A percentile compares a stretch with the other conserved stretches of the same genome.
These are phyloP conservation scores for Pheosia gnoma DNA, from an alignment of 2,888 invertebrate species.

Conservation along the genomic window DNA sequence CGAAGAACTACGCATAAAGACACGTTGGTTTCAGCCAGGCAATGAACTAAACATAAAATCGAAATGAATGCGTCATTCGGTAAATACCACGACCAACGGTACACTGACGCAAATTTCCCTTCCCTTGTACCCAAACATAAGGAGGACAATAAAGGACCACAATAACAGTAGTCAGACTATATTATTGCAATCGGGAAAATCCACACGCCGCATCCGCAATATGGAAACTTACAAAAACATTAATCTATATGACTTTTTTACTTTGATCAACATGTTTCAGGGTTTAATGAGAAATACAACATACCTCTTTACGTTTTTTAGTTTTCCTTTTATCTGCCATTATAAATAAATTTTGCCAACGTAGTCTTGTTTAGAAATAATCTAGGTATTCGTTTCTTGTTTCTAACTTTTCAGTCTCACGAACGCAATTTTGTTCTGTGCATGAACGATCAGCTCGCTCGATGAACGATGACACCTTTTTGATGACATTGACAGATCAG, in stretches of 20 bases:
- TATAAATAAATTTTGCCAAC: slow-evolving; percentile 64
- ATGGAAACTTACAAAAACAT: slow-evolving; percentile 31
- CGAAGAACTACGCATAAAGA: slow-evolving; percentile 56
- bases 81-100: slow-evolving; percentile 34
- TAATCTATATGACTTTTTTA: slow-evolving; percentile 11
- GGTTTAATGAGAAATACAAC: slow-evolving; percentile 23
- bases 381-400: slow-evolving; percentile 37
- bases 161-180: slow-evolving; percentile 16
- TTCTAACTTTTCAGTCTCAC: slow-evolving; percentile 31
- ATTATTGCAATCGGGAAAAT: slow-evolving; percentile 28
- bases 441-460: no score
- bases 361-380: slow-evolving; percentile 44
- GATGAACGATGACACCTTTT: slow-evolving; percentile 24
- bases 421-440: slow-evolving; percentile 10
- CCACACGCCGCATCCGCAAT: slow-evolving; percentile 39
- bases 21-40: slow-evolving; percentile 46
- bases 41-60: slow-evolving; percentile 45
- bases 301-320: slow-evolving; percentile 80
- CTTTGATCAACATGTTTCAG: background rate
- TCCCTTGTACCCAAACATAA: background rate
- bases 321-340: slow-evolving; percentile 81
- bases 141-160: background rate
- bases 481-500: no score
- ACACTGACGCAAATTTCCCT: slow-evolving; percentile 14
- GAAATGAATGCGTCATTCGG: slow-evolving; percentile 50